A percentile compares a stretch with the other conserved stretches of the same genome.
phyloP scores from a whole-genome alignment of 1,140 invertebrate species.

The Drosophila triauraria region DNA sequence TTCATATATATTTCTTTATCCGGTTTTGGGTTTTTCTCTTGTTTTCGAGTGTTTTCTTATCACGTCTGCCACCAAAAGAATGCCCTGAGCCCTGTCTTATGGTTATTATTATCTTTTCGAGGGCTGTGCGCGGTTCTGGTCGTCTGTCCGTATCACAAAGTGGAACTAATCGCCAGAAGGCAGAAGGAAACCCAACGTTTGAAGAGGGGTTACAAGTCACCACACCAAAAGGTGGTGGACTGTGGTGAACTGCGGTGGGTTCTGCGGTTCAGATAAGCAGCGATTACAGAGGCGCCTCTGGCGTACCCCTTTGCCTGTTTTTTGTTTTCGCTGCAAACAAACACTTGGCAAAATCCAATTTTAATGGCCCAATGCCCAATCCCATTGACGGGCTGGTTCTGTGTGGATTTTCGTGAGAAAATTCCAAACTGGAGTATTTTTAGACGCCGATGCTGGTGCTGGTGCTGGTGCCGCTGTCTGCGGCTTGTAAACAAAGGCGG shows the following conservation, averaged over 20 bases:
- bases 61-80: conserved; percentile 23
- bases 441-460: conserved; percentile 26
- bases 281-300: conserved; percentile 9
- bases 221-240: conserved; percentile 2
- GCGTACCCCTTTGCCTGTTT: neutral
- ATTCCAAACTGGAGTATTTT: conserved; percentile 44
- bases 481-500: conserved; percentile 49
- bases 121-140: conserved; percentile 16
- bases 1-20: conserved; percentile 15
- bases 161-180: conserved; percentile 22
- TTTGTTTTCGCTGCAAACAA: conserved; percentile 36
- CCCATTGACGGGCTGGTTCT: conserved; percentile 32
- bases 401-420: conserved; percentile 35
- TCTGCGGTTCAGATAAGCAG: conserved; percentile 20
- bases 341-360: conserved; percentile 32
- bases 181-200: conserved; percentile 16
- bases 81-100: neutral
- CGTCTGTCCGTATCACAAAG: conserved; percentile 22
- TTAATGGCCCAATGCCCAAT: conserved; percentile 6
- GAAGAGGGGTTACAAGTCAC: conserved; percentile 21
- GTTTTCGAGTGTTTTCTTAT: conserved; percentile 22
- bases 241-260: conserved; percentile 15
- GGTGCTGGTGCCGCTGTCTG: conserved; percentile 13
- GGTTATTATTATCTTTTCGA: conserved; percentile 19
- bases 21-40: conserved; percentile 16